A percentile compares a stretch with the other conserved stretches of the same genome.
Evolutionary conservation across 2,797 vertebrate genomes (phyloP).

Genomic region (Scomberomorus guttatus): DNA sequence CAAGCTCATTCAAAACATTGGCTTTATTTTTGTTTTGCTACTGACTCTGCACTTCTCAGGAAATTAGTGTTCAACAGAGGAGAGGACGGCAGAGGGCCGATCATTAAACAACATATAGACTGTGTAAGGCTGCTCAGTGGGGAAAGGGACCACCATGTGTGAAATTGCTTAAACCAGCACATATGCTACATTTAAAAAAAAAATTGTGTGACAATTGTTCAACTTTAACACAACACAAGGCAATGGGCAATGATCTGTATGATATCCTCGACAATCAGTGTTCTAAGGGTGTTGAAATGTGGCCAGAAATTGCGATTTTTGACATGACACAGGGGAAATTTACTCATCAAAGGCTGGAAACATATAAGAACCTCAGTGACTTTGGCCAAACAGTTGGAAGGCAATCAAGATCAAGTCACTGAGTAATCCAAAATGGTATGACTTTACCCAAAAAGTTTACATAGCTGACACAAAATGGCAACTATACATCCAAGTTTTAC

Average conservation of each 20-base stretch:
- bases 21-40: slow-evolving; percentile 65
- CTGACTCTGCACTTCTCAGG: slow-evolving; percentile 68
- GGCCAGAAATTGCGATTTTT: background rate
- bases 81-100: slow-evolving; percentile 48
- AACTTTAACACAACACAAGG: background rate
- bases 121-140: slow-evolving; percentile 20
- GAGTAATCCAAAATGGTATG: background rate
- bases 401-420: background rate
- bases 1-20: slow-evolving; percentile 40
- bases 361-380: background rate
- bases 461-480: background rate
- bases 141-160: slow-evolving; percentile 30
- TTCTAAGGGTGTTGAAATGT: too few relatives aligned
- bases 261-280: too few relatives aligned
- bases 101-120: slow-evolving; percentile 36
- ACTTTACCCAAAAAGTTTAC: background rate
- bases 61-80: slow-evolving; percentile 64
- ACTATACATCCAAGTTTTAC: background rate
- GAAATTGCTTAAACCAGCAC: slow-evolving; percentile 20
- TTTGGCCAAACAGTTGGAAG: background rate
- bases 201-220: background rate
- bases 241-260: too few relatives aligned
- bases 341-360: background rate
- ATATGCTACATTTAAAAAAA: background rate
- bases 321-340: background rate